These are phyloP conservation scores for Clupea harengus DNA, from an alignment of 2,113 vertebrate genomes.

Conservation along the genomic window DNA sequence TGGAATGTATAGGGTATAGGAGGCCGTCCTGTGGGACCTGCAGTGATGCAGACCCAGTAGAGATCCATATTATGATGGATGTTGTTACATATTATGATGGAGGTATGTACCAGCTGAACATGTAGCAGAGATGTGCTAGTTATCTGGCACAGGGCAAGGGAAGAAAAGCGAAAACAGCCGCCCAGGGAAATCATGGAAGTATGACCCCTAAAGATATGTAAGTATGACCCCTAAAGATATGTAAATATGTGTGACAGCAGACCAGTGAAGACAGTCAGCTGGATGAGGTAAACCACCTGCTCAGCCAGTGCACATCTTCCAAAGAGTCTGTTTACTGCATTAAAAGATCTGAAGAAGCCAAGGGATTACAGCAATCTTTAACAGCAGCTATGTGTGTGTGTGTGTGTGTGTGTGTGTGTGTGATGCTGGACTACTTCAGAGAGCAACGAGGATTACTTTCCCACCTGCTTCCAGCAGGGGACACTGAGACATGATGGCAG, in stretches of 20 bases:
- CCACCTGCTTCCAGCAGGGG: neutral
- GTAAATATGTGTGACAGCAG: neutral
- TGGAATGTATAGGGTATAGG: too few relatives aligned
- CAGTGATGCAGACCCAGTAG: too few relatives aligned
- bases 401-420: neutral
- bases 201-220: neutral
- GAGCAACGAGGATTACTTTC: neutral
- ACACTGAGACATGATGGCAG: neutral
- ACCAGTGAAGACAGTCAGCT: neutral
- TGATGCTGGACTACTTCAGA: neutral
- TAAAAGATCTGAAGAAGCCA: neutral
- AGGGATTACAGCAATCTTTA: neutral
- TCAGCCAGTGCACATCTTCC: neutral
- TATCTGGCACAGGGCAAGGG: neutral
- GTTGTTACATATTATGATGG: too few relatives aligned
- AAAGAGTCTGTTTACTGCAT: neutral
- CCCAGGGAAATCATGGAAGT: neutral
- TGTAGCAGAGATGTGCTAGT: neutral
- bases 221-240: neutral
- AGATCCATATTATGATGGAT: too few relatives aligned
- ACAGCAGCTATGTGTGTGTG: neutral
- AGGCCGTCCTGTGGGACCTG: too few relatives aligned
- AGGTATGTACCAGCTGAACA: neutral
- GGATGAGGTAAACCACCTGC: neutral
- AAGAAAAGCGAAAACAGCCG: neutral